phyloP scores from a whole-genome alignment of 2,113 vertebrate genomes.

The Collichthys lucidus region DNA sequence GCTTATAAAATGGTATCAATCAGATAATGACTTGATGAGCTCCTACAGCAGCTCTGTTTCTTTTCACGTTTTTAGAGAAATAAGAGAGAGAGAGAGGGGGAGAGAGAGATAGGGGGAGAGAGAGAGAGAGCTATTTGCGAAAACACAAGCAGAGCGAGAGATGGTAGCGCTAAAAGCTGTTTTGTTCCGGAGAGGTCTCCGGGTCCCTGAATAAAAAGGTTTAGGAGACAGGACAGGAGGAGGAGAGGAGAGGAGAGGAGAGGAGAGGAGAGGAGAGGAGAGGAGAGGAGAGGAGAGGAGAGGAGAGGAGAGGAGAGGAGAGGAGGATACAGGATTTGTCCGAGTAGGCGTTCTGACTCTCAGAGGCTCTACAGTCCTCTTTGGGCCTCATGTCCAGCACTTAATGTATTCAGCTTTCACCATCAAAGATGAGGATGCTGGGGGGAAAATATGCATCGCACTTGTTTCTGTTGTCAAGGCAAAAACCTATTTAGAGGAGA shows the following conservation, averaged over 20 bases:
- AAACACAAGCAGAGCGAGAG: constrained; percentile 59
- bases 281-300: constrained; percentile 68
- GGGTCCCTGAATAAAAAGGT: constrained; percentile 81
- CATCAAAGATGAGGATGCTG: constrained; percentile 56
- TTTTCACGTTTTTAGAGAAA: constrained; percentile 63
- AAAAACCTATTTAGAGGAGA: neutral
- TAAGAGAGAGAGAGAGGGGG: constrained; percentile 27
- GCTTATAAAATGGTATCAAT: constrained; percentile 60
- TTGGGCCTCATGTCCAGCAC: constrained; percentile 69
- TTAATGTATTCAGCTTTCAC: constrained; percentile 67
- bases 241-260: constrained; percentile 62
- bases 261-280: constrained; percentile 61
- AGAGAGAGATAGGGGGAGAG: too few species aligned
- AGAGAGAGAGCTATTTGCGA: constrained; percentile 62
- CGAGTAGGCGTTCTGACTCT: constrained; percentile 75
- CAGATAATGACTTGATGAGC: constrained; percentile 76
- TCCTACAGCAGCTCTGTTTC: constrained; percentile 56
- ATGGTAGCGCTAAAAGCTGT: constrained; percentile 79
- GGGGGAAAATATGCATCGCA: constrained; percentile 42
- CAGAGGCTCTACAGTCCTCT: constrained; percentile 63
- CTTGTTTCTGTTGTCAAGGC: constrained; percentile 52
- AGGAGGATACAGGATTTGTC: constrained; percentile 63
- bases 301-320: constrained; percentile 61
- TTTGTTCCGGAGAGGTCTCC: constrained; percentile 80
- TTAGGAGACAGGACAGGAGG: constrained; percentile 70